Base-by-base conservation (phyloP, 2,888 invertebrate species). In the Lochmaea crataegi region DNA sequence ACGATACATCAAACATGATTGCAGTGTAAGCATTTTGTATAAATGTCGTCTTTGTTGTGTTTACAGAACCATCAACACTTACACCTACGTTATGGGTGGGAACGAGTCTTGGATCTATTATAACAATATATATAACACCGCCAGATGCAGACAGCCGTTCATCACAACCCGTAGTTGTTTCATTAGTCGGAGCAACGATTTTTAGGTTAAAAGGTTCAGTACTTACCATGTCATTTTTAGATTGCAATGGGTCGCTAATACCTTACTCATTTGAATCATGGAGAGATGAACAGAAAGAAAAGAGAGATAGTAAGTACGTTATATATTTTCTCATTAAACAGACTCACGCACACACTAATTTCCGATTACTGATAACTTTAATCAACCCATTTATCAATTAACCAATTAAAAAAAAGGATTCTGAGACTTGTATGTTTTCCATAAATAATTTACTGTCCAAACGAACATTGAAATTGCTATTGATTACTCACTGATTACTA, bases 11-110 rank as follows among this genome's bases (percentile, higher is more conserved):
- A 26, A 26, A 26, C 0, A 26, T 4, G 2, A 26, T 26, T 26
- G 26, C 32, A 32, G 32, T 38, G 32, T 2, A 38, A 9, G 32
- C 32, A 38, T 38, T 38, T 38, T 38, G 32, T 38, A 38, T 38
- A 38, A 38, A 38, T 38, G 9, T 7, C 9, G 1, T 41, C n/a
- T 16, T 68, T 77, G 67, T 53, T 76, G 75, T 71, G 74, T 74
- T 82, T 84, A 32, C 87, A 97, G 98, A 98, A 89, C 93, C 94
- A 82, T 91, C 92, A 86, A 91, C 93, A 82, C 90, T 94, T 85
- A 88, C 90, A 83, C 97, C 99, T 80, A 97, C 97, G 82, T 89
- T 99, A 79, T 99, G 99, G 99, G 94, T 99, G 83, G 99, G 99
- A 83, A 99, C 98, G 80, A 97, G 96, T 87, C 91, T 96, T 83